Conservation (phyloP, 2,113 vertebrate species). For the Rafetus swinhoei region DNA sequence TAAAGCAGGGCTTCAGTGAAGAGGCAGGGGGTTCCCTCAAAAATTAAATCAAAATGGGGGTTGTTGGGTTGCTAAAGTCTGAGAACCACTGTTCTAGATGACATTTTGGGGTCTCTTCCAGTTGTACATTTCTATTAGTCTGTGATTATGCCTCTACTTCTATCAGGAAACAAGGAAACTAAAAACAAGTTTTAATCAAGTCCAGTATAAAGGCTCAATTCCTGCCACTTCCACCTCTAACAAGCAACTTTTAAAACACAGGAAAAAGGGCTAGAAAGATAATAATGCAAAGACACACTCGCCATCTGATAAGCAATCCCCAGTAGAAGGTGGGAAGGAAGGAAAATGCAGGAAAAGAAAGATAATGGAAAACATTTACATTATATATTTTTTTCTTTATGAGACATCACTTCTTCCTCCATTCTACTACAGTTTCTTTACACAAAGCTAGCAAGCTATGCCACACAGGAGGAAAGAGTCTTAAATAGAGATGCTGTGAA, state of each 20-base stretch:
- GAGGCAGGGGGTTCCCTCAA: no score
- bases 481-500: neutral
- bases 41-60: no score
- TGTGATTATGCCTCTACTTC: neutral
- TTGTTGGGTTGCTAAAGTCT: no score
- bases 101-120: no score
- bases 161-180: neutral
- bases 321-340: neutral
- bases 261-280: no score
- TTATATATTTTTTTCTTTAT: neutral
- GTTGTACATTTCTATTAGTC: no score
- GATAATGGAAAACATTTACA: neutral
- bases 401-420: neutral
- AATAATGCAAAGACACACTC: no score
- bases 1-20: no score
- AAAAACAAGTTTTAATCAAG: neutral
- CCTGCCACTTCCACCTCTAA: no score
- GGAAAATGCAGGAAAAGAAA: neutral
- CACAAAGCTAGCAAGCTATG: neutral
- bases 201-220: no score
- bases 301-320: neutral
- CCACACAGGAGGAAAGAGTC: neutral
- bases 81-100: no score
- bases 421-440: neutral
- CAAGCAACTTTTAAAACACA: no score